Base-by-base conservation (phyloP, 2,113 vertebrate species). In the Cercopithecus mona region DNA sequence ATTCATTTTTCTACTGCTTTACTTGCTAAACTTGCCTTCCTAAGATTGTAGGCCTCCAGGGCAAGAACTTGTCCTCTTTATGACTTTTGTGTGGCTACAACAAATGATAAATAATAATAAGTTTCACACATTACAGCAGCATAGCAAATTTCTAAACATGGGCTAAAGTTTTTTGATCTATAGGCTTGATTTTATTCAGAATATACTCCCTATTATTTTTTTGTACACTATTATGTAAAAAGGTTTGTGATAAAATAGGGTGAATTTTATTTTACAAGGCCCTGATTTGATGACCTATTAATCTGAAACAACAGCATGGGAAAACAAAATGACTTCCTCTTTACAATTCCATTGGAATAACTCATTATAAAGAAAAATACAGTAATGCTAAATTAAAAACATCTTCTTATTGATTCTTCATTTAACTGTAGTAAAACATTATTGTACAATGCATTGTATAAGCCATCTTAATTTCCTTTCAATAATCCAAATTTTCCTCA, bases 1-100 rank as follows among this genome's bases (percentile, higher is more conserved):
- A 91, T 96, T 97, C 6, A 3, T 97, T 98, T 96, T 84, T 81
- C 91, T 90, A 76, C 82, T 94, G 84, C 38, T 97, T 93, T 92
- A 23, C 73, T 93, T 95, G 50, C 68, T 97, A 93, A 91, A 96
- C 73, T 95, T 96, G 92, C 55, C n/a, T 95, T 76, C 38, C 25
- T 80, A 79, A 90, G 20, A 93, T 11, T 89, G 38, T 90, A 90
- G 32, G 61, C 82, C 93, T 87, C 68, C 32, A 78, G 86, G 79
- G 93, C 38, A 95, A 96, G 70, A 52, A 25, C 35, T 27, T 94
- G 45, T 89, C 35, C 96, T 95, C 68, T 90, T 97, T 92, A 89
- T 88, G 61, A 61, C 55, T 57, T 94, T 59, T 89, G 16, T 72
- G 61, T 81, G 48, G 25, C 61, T 94, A 73, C 6, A 91, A 85